Conservation (phyloP, 2,113 vertebrate genomes). For the Urocitellus parryii region DNA sequence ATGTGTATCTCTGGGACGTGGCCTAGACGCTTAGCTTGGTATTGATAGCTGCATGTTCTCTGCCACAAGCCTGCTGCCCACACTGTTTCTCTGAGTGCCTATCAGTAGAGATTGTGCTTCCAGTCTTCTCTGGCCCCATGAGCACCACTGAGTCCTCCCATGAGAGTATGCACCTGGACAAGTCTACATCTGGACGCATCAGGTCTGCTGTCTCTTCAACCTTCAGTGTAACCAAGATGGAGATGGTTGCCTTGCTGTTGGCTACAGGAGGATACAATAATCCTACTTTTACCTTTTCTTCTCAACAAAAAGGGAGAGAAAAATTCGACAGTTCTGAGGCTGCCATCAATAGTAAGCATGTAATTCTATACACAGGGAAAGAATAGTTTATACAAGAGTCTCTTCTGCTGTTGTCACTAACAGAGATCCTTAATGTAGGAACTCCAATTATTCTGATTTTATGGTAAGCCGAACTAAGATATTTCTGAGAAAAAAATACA, state of each 20-base stretch:
- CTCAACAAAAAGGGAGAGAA: background rate
- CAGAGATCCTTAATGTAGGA: background rate
- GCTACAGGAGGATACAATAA: background rate
- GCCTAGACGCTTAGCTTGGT: background rate
- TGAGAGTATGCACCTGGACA: background rate
- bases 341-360: background rate
- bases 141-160: background rate
- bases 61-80: background rate
- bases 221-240: background rate
- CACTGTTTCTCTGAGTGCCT: background rate
- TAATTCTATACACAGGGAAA: background rate
- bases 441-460: background rate
- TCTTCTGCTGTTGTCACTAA: background rate
- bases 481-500: background rate
- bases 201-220: background rate
- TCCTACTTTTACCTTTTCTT: background rate
- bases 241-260: background rate
- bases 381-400: background rate
- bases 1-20: background rate
- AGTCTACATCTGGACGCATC: background rate
- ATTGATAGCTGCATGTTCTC: background rate
- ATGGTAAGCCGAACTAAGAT: background rate
- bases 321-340: background rate
- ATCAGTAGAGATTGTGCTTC: background rate
- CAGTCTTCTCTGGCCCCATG: background rate